Conservation (phyloP, 92 coral and sea anemone genomes). For the Bergia puertoricense region DNA sequence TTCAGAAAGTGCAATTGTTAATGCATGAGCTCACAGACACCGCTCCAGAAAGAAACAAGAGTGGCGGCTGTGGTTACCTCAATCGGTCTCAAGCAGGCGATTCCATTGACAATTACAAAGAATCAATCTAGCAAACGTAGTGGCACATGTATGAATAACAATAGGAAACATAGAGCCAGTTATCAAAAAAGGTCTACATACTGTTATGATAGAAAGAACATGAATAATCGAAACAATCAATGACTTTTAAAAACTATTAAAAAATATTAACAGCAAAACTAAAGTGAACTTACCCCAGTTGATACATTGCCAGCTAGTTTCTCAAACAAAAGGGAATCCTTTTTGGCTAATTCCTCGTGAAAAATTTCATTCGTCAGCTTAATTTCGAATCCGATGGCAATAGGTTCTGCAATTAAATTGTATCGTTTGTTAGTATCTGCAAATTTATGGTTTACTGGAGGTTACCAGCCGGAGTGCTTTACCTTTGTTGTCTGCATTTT, state of each 20-base stretch:
- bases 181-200: too few species aligned
- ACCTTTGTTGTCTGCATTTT: background rate
- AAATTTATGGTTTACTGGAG: background rate
- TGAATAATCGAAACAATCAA: background rate
- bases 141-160: too few species aligned
- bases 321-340: background rate
- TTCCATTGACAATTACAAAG: too few species aligned
- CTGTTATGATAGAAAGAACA: background rate
- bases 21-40: too few species aligned
- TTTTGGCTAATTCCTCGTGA: background rate
- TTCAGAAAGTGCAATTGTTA: too few species aligned
- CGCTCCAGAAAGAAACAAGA: too few species aligned
- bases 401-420: background rate
- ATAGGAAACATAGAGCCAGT: too few species aligned
- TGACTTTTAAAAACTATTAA: too few species aligned
- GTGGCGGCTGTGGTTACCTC: too few species aligned
- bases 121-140: too few species aligned
- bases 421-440: background rate
- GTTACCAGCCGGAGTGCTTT: background rate
- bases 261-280: background rate
- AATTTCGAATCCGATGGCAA: background rate
- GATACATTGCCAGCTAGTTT: constrained; percentile 5
- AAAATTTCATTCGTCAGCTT: background rate
- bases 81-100: too few species aligned
- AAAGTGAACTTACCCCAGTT: constrained; percentile 7